Base-by-base conservation (phyloP, 2,888 invertebrate genomes). In the Caenorhabditis virilis region DNA sequence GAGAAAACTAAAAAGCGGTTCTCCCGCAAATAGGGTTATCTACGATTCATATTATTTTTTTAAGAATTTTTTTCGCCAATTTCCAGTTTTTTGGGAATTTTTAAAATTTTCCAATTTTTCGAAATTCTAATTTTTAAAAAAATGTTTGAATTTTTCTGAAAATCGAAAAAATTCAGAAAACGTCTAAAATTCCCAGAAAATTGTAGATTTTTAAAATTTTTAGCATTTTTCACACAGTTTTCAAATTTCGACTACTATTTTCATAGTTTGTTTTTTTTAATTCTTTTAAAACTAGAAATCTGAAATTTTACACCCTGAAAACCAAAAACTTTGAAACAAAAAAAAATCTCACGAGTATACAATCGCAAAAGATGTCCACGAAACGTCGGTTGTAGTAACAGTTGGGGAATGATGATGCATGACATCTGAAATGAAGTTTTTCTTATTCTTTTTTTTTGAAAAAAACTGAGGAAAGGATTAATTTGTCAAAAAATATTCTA, bases 281-380 rank as follows among this genome's bases (percentile, higher is more conserved):
- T 30, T 9, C 13, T 30, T 30, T 6, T 9, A 30, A 23, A 27
- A 23, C 2, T 18, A 45, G 16, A 1, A 5, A 25, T n/a, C 16
- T 22, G 15, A 25, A 16, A n/a, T 26, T 51, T 30, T 9, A 18
- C 7, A 30, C 13, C 13, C 11, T 16, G 11, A 51, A n/a, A 23
- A 30, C 2, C 6, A 3, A 25, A 26, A 50, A 41, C 5, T 30
- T 36, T 36, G 36, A 36, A 30, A 7, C 26, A 15, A 43, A 35
- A 49, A 49, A 9, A 33, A 33, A 47, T 56, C 62, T 62, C 23
- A 62, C 63, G 63, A 49, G 27, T 63, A 63, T 30, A 63, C 57
- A 39, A 63, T 53, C 0, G 57, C 20, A 53, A 63, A 63, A 22
- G 63, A 63, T n/a, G 43, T 22, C 63, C 63, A 63, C 11, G 57